Conservation (phyloP, 2,797 vertebrate species). For the Natrix natrix region DNA sequence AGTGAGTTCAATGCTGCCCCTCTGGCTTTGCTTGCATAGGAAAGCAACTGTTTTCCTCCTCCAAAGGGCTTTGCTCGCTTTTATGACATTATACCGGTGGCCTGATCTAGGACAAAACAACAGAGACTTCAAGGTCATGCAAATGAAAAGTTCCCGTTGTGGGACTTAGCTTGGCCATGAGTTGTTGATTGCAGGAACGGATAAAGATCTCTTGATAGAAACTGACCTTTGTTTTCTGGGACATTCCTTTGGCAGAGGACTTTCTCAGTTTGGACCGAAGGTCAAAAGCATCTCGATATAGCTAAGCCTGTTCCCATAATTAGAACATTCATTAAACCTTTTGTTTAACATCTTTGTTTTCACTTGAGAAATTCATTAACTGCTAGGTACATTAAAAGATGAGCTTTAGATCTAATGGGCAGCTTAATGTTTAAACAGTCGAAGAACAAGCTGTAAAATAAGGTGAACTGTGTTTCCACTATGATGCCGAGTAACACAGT, state of each 20-base stretch:
- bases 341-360: constrained; percentile 48
- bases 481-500: background rate
- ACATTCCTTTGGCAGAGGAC: constrained; percentile 34
- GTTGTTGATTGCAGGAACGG: constrained; percentile 44
- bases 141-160: constrained; percentile 26
- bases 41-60: constrained; percentile 18
- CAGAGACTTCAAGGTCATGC: constrained; percentile 43
- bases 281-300: constrained; percentile 17
- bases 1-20: background rate
- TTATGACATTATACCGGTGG: constrained; percentile 1
- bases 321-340: constrained; percentile 41
- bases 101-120: constrained; percentile 3
- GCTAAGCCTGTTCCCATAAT: constrained; percentile 24
- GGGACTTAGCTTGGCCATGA: constrained; percentile 37
- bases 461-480: constrained; percentile 35
- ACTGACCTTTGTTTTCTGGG: constrained; percentile 46
- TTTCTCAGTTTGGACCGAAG: constrained; percentile 28
- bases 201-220: constrained; percentile 39
- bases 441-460: constrained; percentile 25
- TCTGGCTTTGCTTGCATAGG: constrained; percentile 20
- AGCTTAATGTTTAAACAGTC: background rate
- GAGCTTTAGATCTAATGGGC: constrained; percentile 30
- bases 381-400: constrained; percentile 32
- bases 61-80: constrained; percentile 26
- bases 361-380: constrained; percentile 53